Percentiles rank a stretch among this genome's conserved stretches.
Conservation (phyloP, 2,797 vertebrate species). For the Triplophysa yarkandensis region DNA sequence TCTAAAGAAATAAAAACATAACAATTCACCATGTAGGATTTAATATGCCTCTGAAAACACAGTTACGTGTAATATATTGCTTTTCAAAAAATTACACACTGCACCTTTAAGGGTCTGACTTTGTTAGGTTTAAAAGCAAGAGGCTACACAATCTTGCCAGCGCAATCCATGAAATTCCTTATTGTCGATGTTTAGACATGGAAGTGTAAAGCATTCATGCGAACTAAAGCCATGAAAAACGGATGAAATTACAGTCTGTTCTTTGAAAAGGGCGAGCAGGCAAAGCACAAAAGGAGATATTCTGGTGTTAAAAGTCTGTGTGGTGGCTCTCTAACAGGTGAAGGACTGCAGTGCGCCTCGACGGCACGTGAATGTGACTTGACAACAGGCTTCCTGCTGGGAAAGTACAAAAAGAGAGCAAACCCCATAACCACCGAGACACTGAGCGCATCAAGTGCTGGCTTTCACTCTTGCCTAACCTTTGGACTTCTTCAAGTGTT, state of each 20-base stretch:
- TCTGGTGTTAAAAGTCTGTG: conserved; percentile 72
- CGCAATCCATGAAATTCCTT: conserved; percentile 82
- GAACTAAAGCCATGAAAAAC: conserved; percentile 85
- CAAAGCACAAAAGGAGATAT: conserved; percentile 75
- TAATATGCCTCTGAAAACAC: no score
- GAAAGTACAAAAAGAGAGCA: conserved; percentile 72
- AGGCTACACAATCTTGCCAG: conserved; percentile 61
- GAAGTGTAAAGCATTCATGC: conserved; percentile 83
- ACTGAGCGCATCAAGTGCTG: conserved; percentile 63
- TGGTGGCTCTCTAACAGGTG: conserved; percentile 82
- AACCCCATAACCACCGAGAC: conserved; percentile 74
- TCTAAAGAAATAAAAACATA: no score
- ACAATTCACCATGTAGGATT: no score
- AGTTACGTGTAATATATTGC: no score
- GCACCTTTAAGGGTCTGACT: neutral
- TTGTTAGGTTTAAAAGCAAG: conserved; percentile 23
- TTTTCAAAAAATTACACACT: no score
- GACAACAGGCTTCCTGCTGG: conserved; percentile 71
- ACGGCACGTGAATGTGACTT: conserved; percentile 69
- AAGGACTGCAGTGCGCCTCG: conserved; percentile 70
- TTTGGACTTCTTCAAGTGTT: conserved; percentile 59
- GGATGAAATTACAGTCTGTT: conserved; percentile 90
- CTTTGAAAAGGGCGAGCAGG: conserved; percentile 66
- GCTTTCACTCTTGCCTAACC: conserved; percentile 56
- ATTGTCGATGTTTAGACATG: conserved; percentile 82